Evolutionary conservation across 2,797 vertebrate species (phyloP).

Genomic region (Crocidura indochinensis): DNA sequence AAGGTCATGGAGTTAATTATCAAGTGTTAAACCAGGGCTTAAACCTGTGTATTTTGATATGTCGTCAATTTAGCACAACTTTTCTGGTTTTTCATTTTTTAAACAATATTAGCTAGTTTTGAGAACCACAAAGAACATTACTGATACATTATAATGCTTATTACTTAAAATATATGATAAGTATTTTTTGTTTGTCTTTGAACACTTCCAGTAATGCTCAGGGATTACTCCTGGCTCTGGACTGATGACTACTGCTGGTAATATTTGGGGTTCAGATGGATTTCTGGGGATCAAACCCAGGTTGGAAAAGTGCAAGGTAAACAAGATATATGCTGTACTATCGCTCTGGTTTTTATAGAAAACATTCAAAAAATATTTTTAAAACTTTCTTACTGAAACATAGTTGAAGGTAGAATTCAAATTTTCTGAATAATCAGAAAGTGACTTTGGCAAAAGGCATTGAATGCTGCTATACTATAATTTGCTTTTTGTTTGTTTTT

Average conservation of each 20-base stretch:
- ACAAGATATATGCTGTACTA: too few relatives aligned
- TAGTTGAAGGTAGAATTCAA: constrained; percentile 54
- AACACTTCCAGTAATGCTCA: too few relatives aligned
- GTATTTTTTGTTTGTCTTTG: too few relatives aligned
- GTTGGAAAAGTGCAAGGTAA: too few relatives aligned
- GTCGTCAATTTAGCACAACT: constrained; percentile 55
- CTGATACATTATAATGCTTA: neutral
- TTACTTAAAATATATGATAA: constrained; percentile 33
- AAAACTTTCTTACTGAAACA: constrained; percentile 43
- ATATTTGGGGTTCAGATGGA: too few relatives aligned
- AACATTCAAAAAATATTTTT: constrained; percentile 42
- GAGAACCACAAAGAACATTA: constrained; percentile 30
- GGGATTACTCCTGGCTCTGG: too few relatives aligned
- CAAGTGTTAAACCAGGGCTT: constrained; percentile 19
- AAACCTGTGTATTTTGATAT: neutral
- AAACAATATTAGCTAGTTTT: constrained; percentile 48
- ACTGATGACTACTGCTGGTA: too few relatives aligned
- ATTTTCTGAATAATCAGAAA: constrained; percentile 51
- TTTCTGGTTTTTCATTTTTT: constrained; percentile 36
- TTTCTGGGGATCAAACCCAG: too few relatives aligned
- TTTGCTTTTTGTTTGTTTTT: neutral
- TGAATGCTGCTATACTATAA: constrained; percentile 25
- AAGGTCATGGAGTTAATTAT: constrained; percentile 49
- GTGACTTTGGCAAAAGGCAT: neutral
- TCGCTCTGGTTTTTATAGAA: neutral